Percentiles rank a stretch among this genome's conserved stretches.
These are phyloP conservation scores for Drosophila seguyi DNA, from an alignment of 1,140 invertebrate genomes.

Conservation along the genomic window DNA sequence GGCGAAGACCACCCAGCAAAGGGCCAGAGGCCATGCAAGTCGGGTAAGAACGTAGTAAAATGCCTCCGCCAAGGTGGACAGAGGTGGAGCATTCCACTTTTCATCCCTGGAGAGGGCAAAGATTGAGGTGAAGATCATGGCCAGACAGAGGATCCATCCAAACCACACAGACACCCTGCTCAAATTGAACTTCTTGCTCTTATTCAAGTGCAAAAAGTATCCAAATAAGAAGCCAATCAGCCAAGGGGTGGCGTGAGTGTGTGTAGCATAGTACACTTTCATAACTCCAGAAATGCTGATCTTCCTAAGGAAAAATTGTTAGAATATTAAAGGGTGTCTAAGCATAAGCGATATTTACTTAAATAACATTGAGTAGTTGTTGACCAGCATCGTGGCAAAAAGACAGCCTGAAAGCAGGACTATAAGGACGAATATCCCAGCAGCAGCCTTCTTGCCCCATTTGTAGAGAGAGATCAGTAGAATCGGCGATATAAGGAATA, in stretches of 20 bases:
- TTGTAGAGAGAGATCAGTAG: slow-evolving; percentile 90
- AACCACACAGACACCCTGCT: slow-evolving; percentile 23
- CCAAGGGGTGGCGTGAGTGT: slow-evolving; percentile 58
- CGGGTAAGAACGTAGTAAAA: slow-evolving; percentile 88
- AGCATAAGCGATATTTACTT: slow-evolving; percentile 13
- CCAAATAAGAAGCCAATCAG: slow-evolving; percentile 17
- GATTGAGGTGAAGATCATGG: slow-evolving; percentile 16
- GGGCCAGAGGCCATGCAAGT: too few species aligned
- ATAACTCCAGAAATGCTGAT: not conserved
- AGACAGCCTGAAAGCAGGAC: too few species aligned
- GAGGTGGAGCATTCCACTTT: slow-evolving; percentile 46
- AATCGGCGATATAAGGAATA: slow-evolving; percentile 91
- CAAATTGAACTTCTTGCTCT: slow-evolving; percentile 19
- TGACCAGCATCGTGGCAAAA: slow-evolving; percentile 53
- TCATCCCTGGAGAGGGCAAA: slow-evolving; percentile 70
- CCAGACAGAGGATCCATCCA: slow-evolving; percentile 60
- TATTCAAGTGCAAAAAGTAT: not conserved
- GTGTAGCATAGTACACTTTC: slow-evolving; percentile 54
- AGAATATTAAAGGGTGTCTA: not conserved
- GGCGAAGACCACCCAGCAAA: too few species aligned
- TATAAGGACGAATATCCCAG: too few species aligned
- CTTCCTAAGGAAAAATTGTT: not conserved
- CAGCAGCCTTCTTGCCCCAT: too few species aligned
- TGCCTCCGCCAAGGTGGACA: slow-evolving; percentile 85
- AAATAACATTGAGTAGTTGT: slow-evolving; percentile 25